Base-by-base conservation (phyloP, 2,113 vertebrate genomes). In the Numida meleagris region DNA sequence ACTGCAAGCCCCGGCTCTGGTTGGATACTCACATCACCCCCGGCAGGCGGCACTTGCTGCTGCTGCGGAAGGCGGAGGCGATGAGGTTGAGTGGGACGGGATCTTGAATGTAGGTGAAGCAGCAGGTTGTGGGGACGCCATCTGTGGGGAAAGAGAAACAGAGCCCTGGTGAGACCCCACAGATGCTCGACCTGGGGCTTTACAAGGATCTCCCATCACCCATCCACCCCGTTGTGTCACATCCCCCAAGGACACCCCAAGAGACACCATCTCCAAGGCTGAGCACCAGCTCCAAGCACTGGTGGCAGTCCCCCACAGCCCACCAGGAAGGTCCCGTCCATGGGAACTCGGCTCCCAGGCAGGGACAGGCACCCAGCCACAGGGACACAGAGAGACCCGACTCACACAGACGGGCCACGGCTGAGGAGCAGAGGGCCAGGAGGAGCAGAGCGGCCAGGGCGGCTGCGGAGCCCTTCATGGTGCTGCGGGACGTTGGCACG, bases 361-460 rank as follows among this genome's bases (percentile, higher is more conserved):
- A 62, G 42, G 36, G 42, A 75, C 2, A 29, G 3, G 12, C 82
- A 79, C 80, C 62, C 6, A 1, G 1, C 1, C 20, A 9, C 15
- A 6, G 13, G 34, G 53, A 20, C 1, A 2, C 10, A 1, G 70
- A 0, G 0, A 10, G 0, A 2, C 14, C 2, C 1, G 5, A 89
- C 94, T 96, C 78, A 95, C 92, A 74, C 0, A 91, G 57, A 29
- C 91, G 94, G 36, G 85, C 74, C 12, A 53, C 2, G 3, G 82
- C 23, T 0, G 17, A 23, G 11, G 29, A 83, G 90, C 27, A 75
- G 66, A 68, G 2, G 21, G 75, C 79, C 43, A 67, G 4, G 34
- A 96, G 86, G 9, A 95, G 67, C 43, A 95, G 79, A 45, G 79
- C 10, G 8, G 19, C 20, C 82, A 95, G 71, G 14, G 51, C 3